Evolutionary conservation across 23 tunicate species (phyloP), one percentile per base, ranked within the genome.

Genomic region (Halocynthia roretzi): DNA sequence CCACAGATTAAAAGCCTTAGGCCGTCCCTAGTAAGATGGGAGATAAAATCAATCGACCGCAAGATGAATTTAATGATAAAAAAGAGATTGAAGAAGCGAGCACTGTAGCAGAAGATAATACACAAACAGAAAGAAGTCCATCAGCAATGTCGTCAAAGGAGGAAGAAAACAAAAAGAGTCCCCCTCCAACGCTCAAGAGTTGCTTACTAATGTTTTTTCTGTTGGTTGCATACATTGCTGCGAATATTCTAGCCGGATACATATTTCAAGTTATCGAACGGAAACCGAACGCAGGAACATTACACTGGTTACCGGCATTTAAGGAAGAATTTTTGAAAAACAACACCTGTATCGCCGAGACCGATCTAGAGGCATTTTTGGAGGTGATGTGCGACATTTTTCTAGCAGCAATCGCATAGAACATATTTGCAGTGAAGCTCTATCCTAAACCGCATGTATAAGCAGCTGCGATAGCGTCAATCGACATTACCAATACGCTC

Each of bases 181-280:
- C 44, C 0, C 52, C 51, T 10, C 88, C 85, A 15, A 86, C 76
- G 4, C 21, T 75, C 64, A 86, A 86, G 57, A 61, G 79, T 15
- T 79, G 68, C 57, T 14, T 76, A 54, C 8, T 80, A 6, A 8
- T 86, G n/a, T 21, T 80, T 18, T 52, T 75, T 21, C 20, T 76
- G 31, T 67, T 86, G 53, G 71, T 74, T 7, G 53, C 76, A 22
- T 86, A 86, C 61, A 58, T 86, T 19, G 54, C 76, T 10, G 55
- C 81, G 54, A 86, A 86, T 70, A 21, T 86, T 51, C 19, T 81
- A 17, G 91, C 78, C 14, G 85, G 82, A 61, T 66, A 50, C 40
- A 52, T 86, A 15, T 86, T 86, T 52, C 48, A 49, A n/a, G n/a
- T 58, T 14, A 80, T 86, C 50, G 91, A 86, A 61, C 75, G 60